Conservation (phyloP, 2,797 vertebrate genomes). For the Vultur gryphus region DNA sequence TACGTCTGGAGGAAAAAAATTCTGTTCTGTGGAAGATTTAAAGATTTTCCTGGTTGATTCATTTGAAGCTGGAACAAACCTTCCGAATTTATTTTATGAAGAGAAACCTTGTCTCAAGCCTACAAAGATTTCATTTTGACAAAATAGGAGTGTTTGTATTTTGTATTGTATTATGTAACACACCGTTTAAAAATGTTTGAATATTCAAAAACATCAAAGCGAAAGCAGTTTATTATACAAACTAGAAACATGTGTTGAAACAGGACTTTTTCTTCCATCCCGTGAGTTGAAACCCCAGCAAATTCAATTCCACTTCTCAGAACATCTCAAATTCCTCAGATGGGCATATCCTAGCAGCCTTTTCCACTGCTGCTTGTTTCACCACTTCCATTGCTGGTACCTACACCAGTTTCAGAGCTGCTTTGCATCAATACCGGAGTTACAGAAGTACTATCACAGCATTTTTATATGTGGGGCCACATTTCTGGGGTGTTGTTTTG, state of each 20-base stretch:
- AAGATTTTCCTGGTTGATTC: not conserved
- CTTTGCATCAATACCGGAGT: not conserved
- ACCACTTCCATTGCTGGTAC: not conserved
- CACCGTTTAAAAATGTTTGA: not conserved
- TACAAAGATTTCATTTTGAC: not conserved
- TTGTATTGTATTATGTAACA: not conserved
- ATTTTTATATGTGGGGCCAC: not conserved
- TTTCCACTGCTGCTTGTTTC: not conserved
- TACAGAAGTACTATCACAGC: not conserved
- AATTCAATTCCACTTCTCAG: not conserved
- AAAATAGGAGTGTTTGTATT: not conserved
- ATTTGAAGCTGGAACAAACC: not conserved
- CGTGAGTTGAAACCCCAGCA: not conserved
- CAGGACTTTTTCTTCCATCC: not conserved
- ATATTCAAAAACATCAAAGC: not conserved
- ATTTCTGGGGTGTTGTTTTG: not conserved
- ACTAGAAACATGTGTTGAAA: not conserved
- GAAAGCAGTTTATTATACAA: not conserved
- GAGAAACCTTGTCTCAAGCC: not conserved
- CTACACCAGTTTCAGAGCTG: not conserved
- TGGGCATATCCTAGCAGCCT: not conserved
- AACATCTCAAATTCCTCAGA: not conserved
- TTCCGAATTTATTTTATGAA: not conserved
- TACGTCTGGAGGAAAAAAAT: conserved; percentile 2
- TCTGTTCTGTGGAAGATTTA: not conserved